A percentile compares a stretch with the other conserved stretches of the same genome.
Evolutionary conservation across 2,113 vertebrate genomes (phyloP).

Genomic region (Mormyrus iriodes): DNA sequence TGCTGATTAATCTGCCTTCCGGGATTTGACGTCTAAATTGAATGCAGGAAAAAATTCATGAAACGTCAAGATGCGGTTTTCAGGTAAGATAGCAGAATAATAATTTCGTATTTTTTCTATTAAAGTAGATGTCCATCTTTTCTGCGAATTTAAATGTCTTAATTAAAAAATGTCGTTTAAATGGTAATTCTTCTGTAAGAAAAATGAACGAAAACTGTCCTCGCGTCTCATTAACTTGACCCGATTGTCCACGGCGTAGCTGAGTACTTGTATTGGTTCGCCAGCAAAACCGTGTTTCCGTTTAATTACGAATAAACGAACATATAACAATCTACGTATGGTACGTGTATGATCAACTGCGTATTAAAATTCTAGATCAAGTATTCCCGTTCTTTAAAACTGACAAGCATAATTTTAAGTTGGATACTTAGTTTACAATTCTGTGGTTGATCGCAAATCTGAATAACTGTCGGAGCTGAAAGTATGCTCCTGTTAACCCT

Average conservation of each 20-base stretch:
- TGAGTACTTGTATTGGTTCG: neutral
- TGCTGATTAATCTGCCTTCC: neutral
- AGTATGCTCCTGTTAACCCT: neutral
- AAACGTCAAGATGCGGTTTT: slow-evolving; percentile 23
- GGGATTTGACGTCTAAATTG: neutral
- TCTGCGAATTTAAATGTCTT: neutral
- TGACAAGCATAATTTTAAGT: neutral
- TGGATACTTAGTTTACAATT: neutral
- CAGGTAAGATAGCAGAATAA: slow-evolving; percentile 26
- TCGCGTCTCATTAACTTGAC: neutral
- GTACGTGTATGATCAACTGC: neutral
- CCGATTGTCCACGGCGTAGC: neutral
- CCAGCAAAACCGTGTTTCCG: neutral
- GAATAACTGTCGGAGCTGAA: neutral
- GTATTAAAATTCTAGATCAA: neutral
- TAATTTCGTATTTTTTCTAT: neutral
- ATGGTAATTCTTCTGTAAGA: neutral
- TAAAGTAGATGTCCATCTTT: neutral
- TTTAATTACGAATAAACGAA: neutral
- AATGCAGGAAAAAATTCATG: neutral
- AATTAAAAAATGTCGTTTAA: too few relatives aligned
- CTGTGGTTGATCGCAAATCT: neutral
- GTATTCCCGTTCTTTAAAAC: neutral
- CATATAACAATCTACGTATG: neutral
- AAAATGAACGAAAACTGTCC: neutral